These are phyloP conservation scores for Chrysolina haemoptera DNA, from an alignment of 2,888 invertebrate genomes.

Conservation along the genomic window DNA sequence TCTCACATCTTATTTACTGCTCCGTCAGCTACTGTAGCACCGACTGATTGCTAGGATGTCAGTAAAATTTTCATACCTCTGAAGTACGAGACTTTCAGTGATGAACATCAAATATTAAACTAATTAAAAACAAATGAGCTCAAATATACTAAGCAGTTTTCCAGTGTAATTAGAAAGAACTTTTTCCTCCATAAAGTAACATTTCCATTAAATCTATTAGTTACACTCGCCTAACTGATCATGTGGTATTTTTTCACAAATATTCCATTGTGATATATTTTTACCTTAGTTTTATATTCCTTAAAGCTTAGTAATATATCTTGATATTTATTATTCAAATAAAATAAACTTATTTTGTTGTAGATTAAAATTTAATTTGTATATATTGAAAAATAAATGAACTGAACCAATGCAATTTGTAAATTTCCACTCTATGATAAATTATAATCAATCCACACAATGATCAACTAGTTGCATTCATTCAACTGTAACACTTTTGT, in stretches of 20 bases:
- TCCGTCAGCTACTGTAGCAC: slow-evolving; percentile 51
- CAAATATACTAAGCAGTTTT: not conserved
- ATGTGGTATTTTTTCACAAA: not conserved
- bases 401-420: not conserved
- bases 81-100: too few species aligned
- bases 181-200: too few species aligned
- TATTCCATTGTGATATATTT: not conserved
- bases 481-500: too few species aligned
- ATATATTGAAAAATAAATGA: not conserved
- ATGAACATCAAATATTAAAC: too few species aligned
- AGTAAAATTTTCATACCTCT: not conserved
- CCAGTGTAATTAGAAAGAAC: too few species aligned
- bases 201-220: too few species aligned
- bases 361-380: not conserved
- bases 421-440: too few species aligned
- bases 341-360: not conserved
- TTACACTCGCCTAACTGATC: not conserved
- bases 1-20: slow-evolving; percentile 70
- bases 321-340: not conserved
- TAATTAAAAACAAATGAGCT: not conserved
- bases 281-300: not conserved
- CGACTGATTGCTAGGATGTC: slow-evolving; percentile 56
- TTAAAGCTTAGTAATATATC: not conserved
- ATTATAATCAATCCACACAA: too few species aligned
- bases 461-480: too few species aligned